Conservation (phyloP, 2,888 invertebrate species). For the Drosophila pseudotakahashii region DNA sequence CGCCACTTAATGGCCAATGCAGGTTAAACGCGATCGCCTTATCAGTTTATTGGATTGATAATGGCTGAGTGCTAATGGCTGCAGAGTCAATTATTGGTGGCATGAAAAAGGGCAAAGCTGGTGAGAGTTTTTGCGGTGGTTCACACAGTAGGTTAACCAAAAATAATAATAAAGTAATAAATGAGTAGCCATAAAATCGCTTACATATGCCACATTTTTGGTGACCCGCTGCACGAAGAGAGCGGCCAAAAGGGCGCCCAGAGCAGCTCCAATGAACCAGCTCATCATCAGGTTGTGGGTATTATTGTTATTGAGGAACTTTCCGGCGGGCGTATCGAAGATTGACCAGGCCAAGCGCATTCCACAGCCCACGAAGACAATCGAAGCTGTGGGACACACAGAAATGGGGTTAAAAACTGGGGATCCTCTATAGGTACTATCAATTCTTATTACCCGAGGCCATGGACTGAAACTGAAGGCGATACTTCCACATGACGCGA, state of each 20-base stretch:
- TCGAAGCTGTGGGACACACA: constrained; percentile 58
- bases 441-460: constrained; percentile 62
- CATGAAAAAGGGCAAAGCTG: constrained; percentile 2
- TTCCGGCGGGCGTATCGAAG: constrained; percentile 73
- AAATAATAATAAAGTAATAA: not conserved
- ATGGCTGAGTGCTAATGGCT: constrained; percentile 31
- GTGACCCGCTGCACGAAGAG: constrained; percentile 76
- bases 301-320: constrained; percentile 54
- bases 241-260: constrained; percentile 74
- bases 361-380: constrained; percentile 76
- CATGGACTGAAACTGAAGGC: constrained; percentile 78
- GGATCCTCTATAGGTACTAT: accelerated
- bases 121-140: constrained; percentile 4
- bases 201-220: constrained; percentile 81
- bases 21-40: constrained; percentile 52
- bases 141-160: constrained; percentile 10
- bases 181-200: constrained; percentile 38
- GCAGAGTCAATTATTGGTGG: constrained; percentile 25
- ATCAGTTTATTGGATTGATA: constrained; percentile 59
- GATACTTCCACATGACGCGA: constrained; percentile 73
- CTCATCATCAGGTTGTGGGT: constrained; percentile 76
- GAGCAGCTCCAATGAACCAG: constrained; percentile 80
- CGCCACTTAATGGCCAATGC: constrained; percentile 54
- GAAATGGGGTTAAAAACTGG: too few relatives aligned
- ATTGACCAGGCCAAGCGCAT: constrained; percentile 79